phyloP scores from a whole-genome alignment of 2,888 invertebrate species.

The Drosophila incognita region DNA sequence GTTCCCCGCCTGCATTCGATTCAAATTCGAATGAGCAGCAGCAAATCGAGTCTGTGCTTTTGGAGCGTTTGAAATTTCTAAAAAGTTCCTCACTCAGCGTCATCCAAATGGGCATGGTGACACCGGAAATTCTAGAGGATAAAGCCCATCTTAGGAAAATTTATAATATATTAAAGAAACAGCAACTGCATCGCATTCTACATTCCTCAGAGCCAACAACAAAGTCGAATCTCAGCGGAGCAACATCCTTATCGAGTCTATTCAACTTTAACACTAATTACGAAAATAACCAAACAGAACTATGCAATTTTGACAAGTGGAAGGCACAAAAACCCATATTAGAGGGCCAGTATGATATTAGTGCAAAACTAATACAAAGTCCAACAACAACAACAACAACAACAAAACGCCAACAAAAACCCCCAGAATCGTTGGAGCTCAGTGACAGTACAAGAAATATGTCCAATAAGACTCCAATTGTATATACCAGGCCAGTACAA shows the following conservation, averaged over 20 bases:
- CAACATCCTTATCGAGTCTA: slow-evolving; percentile 71
- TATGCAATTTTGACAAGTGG: not conserved
- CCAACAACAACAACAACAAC: slow-evolving; percentile 1
- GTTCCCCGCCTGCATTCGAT: not conserved
- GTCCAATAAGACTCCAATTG: not conserved
- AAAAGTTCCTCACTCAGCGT: slow-evolving; percentile 50
- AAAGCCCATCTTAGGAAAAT: slow-evolving; percentile 88
- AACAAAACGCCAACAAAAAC: slow-evolving; percentile 51
- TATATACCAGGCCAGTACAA: slow-evolving; percentile 8
- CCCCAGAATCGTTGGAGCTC: slow-evolving; percentile 55
- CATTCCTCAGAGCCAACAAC: slow-evolving; percentile 69
- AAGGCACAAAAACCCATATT: not conserved
- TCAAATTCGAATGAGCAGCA: slow-evolving; percentile 35
- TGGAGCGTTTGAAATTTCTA: slow-evolving; percentile 68
- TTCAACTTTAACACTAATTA: slow-evolving; percentile 44
- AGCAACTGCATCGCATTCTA: slow-evolving; percentile 82
- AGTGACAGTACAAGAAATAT: not conserved
- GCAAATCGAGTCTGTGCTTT: slow-evolving; percentile 61
- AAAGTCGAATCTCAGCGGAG: slow-evolving; percentile 54
- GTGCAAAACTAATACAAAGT: not conserved
- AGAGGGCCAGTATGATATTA: not conserved
- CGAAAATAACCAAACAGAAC: slow-evolving; percentile 11
- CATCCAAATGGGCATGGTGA: slow-evolving; percentile 87
- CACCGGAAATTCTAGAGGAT: slow-evolving; percentile 90
- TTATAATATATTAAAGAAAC: slow-evolving; percentile 82